Conservation (phyloP, 1,140 invertebrate species). For the Drosophila triauraria region DNA sequence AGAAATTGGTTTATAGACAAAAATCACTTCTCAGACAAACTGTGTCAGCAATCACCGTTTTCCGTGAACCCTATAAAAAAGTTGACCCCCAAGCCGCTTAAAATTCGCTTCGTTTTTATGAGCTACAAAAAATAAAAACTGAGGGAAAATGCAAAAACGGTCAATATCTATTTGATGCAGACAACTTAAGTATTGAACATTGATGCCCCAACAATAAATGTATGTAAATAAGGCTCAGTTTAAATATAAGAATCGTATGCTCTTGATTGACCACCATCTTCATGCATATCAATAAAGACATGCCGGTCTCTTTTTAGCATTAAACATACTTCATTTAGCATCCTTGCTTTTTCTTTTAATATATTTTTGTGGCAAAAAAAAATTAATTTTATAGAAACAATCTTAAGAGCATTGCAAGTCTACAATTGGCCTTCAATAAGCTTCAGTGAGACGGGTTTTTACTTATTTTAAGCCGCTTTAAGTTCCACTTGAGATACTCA, state of each 20-base stretch:
- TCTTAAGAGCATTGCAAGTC: neutral
- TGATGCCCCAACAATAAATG: neutral
- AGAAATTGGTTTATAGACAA: slow-evolving; percentile 24
- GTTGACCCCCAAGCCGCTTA: slow-evolving; percentile 33
- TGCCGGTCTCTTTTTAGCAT: no score
- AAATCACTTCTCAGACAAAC: no score
- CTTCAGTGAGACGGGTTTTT: neutral
- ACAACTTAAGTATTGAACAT: neutral
- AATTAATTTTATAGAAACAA: neutral
- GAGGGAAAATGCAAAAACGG: no score
- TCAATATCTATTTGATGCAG: neutral
- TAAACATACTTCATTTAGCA: no score
- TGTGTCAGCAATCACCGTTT: slow-evolving; percentile 9
- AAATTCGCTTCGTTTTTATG: slow-evolving; percentile 11
- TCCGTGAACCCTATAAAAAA: slow-evolving; percentile 13
- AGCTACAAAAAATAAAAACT: neutral
- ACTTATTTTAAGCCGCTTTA: slow-evolving; percentile 20
- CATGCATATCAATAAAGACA: no score
- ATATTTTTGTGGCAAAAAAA: no score
- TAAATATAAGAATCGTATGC: no score
- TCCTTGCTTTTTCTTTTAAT: no score
- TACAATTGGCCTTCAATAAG: neutral
- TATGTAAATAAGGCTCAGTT: neutral
- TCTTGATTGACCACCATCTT: no score
- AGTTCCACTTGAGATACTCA: slow-evolving; percentile 6